Percentiles rank a stretch among this genome's conserved stretches.
These are phyloP conservation scores for Macrosoma leucophasiata DNA, from an alignment of 2,888 invertebrate genomes.

Conservation along the genomic window DNA sequence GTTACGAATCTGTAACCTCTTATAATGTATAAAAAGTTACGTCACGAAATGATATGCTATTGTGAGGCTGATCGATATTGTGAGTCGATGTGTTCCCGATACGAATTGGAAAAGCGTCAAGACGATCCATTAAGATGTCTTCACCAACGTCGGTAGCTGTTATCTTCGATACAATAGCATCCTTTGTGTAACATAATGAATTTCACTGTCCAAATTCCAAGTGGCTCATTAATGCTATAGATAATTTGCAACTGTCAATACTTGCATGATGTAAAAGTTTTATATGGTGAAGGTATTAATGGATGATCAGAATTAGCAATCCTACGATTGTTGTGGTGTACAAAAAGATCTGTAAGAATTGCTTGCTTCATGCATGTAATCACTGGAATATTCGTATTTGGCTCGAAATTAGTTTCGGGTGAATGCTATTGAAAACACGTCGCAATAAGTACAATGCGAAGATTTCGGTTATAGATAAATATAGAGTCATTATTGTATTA, in stretches of 20 bases:
- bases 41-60: slow-evolving; percentile 38
- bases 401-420: too few relatives aligned
- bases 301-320: too few relatives aligned
- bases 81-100: slow-evolving; percentile 38
- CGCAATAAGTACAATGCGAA: too few relatives aligned
- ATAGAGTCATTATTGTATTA: too few relatives aligned
- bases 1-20: slow-evolving; percentile 36
- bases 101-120: slow-evolving; percentile 23
- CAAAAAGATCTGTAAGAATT: too few relatives aligned
- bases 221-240: slow-evolving; percentile 27
- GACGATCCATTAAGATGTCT: slow-evolving; percentile 38
- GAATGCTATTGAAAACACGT: too few relatives aligned
- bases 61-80: slow-evolving; percentile 49
- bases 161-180: slow-evolving; percentile 34
- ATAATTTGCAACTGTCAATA: slow-evolving; percentile 29
- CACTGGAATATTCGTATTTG: too few relatives aligned
- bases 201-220: slow-evolving; percentile 33
- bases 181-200: slow-evolving; percentile 44
- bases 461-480: too few relatives aligned
- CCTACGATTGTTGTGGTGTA: too few relatives aligned
- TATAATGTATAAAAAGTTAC: slow-evolving; percentile 44
- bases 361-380: too few relatives aligned
- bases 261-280: slow-evolving; percentile 8
- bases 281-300: too few relatives aligned
- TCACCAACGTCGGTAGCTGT: slow-evolving; percentile 36